Base-by-base conservation (phyloP, 2,888 invertebrate genomes). In the Deilephila elpenor region DNA sequence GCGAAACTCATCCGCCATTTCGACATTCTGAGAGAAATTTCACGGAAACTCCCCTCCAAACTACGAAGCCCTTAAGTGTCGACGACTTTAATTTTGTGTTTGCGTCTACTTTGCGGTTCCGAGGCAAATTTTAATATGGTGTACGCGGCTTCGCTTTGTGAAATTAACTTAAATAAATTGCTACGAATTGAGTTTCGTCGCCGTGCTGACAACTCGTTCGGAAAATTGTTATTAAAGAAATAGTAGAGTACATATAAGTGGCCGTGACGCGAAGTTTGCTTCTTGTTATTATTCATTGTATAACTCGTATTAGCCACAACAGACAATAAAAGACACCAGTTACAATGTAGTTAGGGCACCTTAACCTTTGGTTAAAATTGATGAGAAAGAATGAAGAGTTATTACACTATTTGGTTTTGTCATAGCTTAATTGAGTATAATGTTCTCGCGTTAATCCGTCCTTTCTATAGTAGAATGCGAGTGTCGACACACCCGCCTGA, bases 1-100 rank as follows among this genome's bases (percentile, higher is more conserved):
- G 93, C 89, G 93, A 93, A 94, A 93, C 92, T 93, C 93, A 92
- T 91, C 93, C 93, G 93, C 93, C 93, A 92, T 94, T 94, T 93
- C 92, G 90, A 91, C 92, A 93, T 93, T 92, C 92, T 90, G 86
- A 88, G 91, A 88, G 93, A 91, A 93, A 92, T 91, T 93, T 93
- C 91, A 89, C 89, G 89, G 89, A 91, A 91, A 89, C 90, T 89
- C 91, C 91, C 92, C 91, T 90, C 86, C 87, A 89, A 93, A 93
- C 91, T 93, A 92, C 92, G 93, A 89, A 89, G 90, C 92, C 91
- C 90, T 92, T 91, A 92, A 94, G 93, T 93, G 93, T 91, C 91
- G 91, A 92, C 91, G 93, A 92, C 92, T 94, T 94, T 93, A 92
- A 94, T 94, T 93, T 93, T 92, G 92, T 93, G 93, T 94, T 93